A percentile compares a stretch with the other conserved stretches of the same genome.
phyloP scores from a whole-genome alignment of 2,797 vertebrate genomes.

The Rhincodon typus region DNA sequence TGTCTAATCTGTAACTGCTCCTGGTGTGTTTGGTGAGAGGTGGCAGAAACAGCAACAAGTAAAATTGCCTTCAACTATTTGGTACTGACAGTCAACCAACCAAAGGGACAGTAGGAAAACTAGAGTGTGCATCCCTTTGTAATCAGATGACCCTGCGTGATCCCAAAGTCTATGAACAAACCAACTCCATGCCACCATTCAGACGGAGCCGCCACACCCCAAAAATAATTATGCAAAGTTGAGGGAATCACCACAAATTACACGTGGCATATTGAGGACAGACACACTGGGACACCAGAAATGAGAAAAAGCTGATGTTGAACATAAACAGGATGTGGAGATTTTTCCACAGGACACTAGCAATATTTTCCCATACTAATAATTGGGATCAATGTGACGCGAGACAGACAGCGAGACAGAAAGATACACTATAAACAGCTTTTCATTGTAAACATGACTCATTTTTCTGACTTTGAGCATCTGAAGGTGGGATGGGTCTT shows the following conservation, averaged over 20 bases:
- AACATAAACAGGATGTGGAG: conserved; percentile 31
- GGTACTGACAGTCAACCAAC: background rate
- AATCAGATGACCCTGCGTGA: background rate
- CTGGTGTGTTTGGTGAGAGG: background rate
- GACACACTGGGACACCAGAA: conserved; percentile 14
- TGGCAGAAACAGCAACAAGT: background rate
- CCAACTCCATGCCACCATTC: background rate
- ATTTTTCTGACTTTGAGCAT: conserved; percentile 10
- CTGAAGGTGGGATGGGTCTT: too few relatives aligned
- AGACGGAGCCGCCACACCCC: background rate
- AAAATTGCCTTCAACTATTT: background rate
- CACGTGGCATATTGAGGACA: conserved; percentile 24
- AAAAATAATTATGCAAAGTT: conserved; percentile 1
- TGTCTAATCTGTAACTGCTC: background rate
- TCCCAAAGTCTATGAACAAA: background rate
- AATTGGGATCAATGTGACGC: conserved; percentile 10
- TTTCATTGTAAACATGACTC: too few relatives aligned
- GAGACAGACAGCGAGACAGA: background rate
- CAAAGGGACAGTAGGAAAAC: background rate
- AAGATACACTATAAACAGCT: conserved; percentile 25
- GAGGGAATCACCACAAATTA: background rate
- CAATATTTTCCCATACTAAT: conserved; percentile 33
- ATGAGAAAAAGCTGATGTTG: conserved; percentile 12
- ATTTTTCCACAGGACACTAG: conserved; percentile 13
- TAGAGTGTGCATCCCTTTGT: background rate